A percentile compares a stretch with the other conserved stretches of the same genome.
Evolutionary conservation across 2,113 vertebrate genomes (phyloP).

Genomic region (Chloropsis cyanopogon): DNA sequence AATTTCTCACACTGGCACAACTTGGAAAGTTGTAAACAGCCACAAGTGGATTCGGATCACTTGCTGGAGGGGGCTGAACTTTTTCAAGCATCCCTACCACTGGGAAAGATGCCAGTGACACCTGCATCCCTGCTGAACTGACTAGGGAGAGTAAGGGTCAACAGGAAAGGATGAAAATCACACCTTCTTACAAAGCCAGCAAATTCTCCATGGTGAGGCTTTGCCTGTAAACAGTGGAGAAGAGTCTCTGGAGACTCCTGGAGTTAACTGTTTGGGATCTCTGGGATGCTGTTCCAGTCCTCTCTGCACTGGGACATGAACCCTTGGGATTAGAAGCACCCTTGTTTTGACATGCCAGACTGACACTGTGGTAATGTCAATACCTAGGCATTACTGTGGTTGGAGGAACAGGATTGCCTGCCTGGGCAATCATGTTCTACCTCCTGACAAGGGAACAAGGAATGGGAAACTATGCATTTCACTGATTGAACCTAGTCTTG

Average conservation of each 20-base stretch:
- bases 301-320: neutral
- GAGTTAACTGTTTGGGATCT: neutral
- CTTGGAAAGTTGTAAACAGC: neutral
- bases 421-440: neutral
- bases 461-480: neutral
- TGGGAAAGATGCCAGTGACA: neutral
- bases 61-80: neutral
- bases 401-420: neutral
- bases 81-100: neutral
- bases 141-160: neutral
- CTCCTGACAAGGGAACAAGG: neutral
- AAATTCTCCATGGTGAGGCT: neutral
- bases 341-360: neutral
- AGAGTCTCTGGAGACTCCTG: neutral
- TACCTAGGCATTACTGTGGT: neutral
- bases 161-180: neutral
- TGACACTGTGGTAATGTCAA: fast-evolving
- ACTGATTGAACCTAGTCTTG: neutral
- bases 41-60: fast-evolving
- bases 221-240: neutral
- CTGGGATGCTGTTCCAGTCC: neutral
- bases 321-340: neutral
- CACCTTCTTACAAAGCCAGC: neutral
- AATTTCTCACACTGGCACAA: neutral
- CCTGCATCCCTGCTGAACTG: neutral